phyloP scores from a whole-genome alignment of 2,113 vertebrate species.

The Girardinichthys multiradiatus region DNA sequence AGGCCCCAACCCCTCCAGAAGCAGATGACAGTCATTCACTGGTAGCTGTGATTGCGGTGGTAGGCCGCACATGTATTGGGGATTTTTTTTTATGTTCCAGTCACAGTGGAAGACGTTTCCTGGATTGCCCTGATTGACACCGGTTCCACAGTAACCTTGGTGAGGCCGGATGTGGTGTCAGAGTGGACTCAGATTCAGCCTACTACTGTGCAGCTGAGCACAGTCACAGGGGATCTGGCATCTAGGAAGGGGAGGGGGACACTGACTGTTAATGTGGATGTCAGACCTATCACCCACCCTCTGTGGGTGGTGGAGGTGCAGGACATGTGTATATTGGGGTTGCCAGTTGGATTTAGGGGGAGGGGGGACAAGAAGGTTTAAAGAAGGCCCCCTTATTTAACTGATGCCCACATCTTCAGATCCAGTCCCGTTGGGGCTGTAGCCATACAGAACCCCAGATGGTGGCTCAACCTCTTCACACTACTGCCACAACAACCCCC shows the following conservation, averaged over 20 bases:
- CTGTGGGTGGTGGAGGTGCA: background rate
- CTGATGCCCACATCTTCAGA: too few species aligned
- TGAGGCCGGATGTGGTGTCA: background rate
- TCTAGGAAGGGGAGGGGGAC: background rate
- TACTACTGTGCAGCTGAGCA: background rate
- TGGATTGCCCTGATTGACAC: background rate
- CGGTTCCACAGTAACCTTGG: background rate
- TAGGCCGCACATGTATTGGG: background rate
- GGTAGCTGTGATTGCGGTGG: background rate
- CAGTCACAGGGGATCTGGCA: background rate
- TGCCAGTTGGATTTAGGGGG: background rate
- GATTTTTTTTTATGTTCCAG: background rate
- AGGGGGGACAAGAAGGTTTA: too few species aligned
- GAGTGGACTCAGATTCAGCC: background rate
- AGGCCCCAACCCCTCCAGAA: background rate
- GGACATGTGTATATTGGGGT: slow-evolving; percentile 1
- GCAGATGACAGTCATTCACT: background rate
- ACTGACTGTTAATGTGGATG: background rate
- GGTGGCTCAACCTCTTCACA: background rate
- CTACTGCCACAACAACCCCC: background rate
- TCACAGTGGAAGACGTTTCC: background rate
- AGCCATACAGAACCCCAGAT: too few species aligned
- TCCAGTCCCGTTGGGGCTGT: too few species aligned
- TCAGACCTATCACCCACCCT: too few species aligned
- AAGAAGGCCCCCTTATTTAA: too few species aligned